phyloP scores from a whole-genome alignment of 2,888 invertebrate genomes.

The Priocnemis perturbator region DNA sequence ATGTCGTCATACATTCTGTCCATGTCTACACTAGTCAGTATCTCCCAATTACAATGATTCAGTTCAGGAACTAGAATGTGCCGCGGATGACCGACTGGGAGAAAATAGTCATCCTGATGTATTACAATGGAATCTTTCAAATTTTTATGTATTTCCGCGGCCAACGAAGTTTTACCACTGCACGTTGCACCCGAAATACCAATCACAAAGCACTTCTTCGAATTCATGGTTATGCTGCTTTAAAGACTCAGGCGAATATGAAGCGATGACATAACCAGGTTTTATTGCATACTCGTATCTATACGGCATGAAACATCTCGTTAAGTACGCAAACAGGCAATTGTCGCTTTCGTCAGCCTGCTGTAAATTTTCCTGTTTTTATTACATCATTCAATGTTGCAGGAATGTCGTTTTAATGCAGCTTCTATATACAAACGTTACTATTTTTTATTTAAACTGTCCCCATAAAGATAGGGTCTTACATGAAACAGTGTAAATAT shows the following conservation, averaged over 20 bases:
- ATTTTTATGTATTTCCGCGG: conserved; percentile 77
- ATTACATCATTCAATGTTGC: too few species aligned
- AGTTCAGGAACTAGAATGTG: conserved; percentile 81
- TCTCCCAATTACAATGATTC: conserved; percentile 87
- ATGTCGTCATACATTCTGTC: conserved; percentile 82
- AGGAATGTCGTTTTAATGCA: too few species aligned
- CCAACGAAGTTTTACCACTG: conserved; percentile 88
- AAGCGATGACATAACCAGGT: not conserved
- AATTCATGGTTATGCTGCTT: conserved; percentile 54
- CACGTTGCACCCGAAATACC: conserved; percentile 90
- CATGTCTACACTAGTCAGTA: conserved; percentile 85
- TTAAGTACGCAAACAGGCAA: too few species aligned
- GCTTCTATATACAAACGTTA: not conserved
- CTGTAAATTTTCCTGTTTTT: too few species aligned
- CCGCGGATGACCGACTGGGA: conserved; percentile 80
- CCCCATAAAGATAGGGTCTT: conserved; percentile 47
- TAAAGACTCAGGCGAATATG: conserved; percentile 12
- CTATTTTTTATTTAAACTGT: conserved; percentile 33
- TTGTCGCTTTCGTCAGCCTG: too few species aligned
- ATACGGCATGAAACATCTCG: too few species aligned
- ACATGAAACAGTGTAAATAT: conserved; percentile 80
- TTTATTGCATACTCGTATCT: not conserved
- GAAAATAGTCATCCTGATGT: conserved; percentile 87
- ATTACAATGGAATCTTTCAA: conserved; percentile 77
- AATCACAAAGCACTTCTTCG: conserved; percentile 79